These are phyloP conservation scores for Pachycephus smyrnensis DNA, from an alignment of 2,888 invertebrate genomes.

Conservation along the genomic window DNA sequence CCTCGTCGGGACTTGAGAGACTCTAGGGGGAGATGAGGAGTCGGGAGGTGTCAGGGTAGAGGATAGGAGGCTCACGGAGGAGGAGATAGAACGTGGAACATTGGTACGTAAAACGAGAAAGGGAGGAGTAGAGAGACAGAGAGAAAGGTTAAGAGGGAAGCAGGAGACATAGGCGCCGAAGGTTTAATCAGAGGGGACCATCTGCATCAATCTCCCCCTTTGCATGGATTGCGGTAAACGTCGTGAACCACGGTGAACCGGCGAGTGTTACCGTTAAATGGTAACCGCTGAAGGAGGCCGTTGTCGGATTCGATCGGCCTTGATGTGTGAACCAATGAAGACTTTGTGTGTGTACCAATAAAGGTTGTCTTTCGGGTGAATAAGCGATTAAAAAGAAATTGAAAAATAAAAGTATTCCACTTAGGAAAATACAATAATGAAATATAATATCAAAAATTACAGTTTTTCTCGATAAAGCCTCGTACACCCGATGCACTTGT, in stretches of 20 bases:
- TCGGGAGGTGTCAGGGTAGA: constrained; percentile 19
- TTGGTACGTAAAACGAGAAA: constrained; percentile 17
- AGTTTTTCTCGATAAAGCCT: too few species aligned
- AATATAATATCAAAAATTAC: background rate
- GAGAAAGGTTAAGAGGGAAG: constrained; percentile 17
- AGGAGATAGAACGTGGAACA: background rate
- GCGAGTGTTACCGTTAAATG: background rate
- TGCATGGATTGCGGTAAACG: constrained; percentile 9
- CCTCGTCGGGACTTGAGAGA: constrained; percentile 36
- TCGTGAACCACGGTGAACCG: constrained; percentile 1
- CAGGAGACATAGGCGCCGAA: constrained; percentile 39
- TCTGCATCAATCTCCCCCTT: constrained; percentile 22
- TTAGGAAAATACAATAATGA: background rate
- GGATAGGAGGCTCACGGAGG: constrained; percentile 14
- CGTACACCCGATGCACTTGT: background rate
- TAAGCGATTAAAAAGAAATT: background rate
- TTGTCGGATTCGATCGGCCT: background rate
- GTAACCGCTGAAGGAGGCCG: background rate
- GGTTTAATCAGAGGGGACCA: constrained; percentile 46
- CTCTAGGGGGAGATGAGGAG: constrained; percentile 14
- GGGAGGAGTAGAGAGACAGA: constrained; percentile 11
- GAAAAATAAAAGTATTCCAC: background rate
- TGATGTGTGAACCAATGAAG: background rate
- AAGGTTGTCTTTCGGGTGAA: background rate
- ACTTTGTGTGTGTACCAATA: background rate